Conservation (phyloP, 2,797 vertebrate species). For the Chaenodraco wilsoni region DNA sequence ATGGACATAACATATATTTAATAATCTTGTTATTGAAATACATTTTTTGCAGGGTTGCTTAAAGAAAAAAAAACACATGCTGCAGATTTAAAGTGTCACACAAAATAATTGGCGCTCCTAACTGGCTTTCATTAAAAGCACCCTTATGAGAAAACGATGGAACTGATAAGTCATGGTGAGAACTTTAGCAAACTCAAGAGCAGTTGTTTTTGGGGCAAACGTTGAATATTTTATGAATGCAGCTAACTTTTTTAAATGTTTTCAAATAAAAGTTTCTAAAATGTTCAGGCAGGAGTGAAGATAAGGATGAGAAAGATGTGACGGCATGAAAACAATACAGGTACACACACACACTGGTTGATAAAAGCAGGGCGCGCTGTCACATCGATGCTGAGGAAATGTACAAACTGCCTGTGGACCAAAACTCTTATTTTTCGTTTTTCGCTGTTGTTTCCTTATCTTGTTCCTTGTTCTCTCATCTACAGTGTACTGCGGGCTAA, state of each 20-base stretch:
- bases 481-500: conserved; percentile 25
- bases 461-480: conserved; percentile 18
- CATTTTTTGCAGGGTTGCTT: neutral
- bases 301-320: neutral
- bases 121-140: too few species aligned
- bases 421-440: conserved; percentile 13
- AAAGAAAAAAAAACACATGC: neutral
- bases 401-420: conserved; percentile 36
- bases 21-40: neutral
- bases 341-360: neutral
- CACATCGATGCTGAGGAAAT: conserved; percentile 26
- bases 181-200: neutral
- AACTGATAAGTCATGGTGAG: neutral
- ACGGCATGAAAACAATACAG: neutral
- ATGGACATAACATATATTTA: neutral
- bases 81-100: neutral
- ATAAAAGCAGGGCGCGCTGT: conserved; percentile 22
- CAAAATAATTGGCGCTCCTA: neutral
- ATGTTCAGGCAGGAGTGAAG: neutral
- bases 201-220: too few species aligned
- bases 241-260: neutral
- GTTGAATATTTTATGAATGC: neutral
- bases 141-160: neutral
- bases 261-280: neutral
- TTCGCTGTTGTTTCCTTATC: conserved; percentile 12